A percentile compares a stretch with the other conserved stretches of the same genome.
Evolutionary conservation across 2,797 vertebrate species (phyloP).

Genomic region (Tympanoctomys barrerae): DNA sequence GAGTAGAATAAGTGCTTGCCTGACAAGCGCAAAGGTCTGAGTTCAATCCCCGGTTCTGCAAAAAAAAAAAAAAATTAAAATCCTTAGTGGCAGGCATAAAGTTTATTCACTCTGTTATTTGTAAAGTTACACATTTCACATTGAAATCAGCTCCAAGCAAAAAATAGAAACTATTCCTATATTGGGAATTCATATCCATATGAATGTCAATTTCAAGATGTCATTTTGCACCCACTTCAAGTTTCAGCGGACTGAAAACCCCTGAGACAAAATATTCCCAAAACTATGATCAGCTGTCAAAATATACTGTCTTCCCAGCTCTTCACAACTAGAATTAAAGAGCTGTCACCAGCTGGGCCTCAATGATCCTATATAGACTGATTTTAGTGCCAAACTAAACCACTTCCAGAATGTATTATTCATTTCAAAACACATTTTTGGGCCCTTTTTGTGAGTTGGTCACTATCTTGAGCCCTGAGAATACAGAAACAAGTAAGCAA

Average conservation of each 20-base stretch:
- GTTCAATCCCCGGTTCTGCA: too few relatives aligned
- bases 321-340: conserved; percentile 7
- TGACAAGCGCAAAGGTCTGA: too few relatives aligned
- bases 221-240: conserved; percentile 59
- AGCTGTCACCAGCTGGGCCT: conserved; percentile 23
- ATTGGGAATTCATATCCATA: conserved; percentile 18
- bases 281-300: conserved; percentile 68
- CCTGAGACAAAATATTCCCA: conserved; percentile 61
- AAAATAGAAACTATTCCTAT: conserved; percentile 17
- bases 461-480: conserved; percentile 15
- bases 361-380: conserved; percentile 15
- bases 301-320: conserved; percentile 54
- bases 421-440: conserved; percentile 9
- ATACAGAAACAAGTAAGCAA: background rate
- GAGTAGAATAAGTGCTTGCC: too few relatives aligned
- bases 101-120: conserved; percentile 51
- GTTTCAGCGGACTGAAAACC: background rate
- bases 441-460: background rate
- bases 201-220: conserved; percentile 50
- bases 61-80: background rate
- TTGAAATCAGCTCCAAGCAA: conserved; percentile 54
- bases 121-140: conserved; percentile 39
- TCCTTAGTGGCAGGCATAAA: background rate
- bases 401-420: conserved; percentile 44
- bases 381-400: conserved; percentile 40